These are phyloP conservation scores for Drusus annulatus DNA, from an alignment of 1,140 invertebrate genomes.

Conservation along the genomic window DNA sequence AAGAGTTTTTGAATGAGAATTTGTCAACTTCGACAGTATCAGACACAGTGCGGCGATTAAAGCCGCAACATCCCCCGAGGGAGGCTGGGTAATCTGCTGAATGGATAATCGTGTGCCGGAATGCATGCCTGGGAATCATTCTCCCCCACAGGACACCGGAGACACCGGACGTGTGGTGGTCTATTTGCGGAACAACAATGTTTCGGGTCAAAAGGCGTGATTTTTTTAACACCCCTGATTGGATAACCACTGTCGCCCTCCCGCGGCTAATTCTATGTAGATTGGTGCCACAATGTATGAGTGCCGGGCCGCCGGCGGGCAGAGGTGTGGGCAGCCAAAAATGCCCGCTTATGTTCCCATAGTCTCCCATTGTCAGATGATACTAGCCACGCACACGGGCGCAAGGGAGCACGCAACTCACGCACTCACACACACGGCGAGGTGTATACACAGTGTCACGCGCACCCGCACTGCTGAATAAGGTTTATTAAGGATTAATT, in stretches of 20 bases:
- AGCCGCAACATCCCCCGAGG: too few species aligned
- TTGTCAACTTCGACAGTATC: too few species aligned
- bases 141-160: too few species aligned
- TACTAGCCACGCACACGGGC: neutral
- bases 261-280: slow-evolving; percentile 15
- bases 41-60: too few species aligned
- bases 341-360: slow-evolving; percentile 19
- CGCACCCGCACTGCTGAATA: neutral
- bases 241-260: neutral
- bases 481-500: slow-evolving; percentile 15
- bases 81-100: too few species aligned
- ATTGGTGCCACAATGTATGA: slow-evolving; percentile 19
- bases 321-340: slow-evolving; percentile 20
- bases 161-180: too few species aligned
- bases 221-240: slow-evolving; percentile 16
- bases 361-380: slow-evolving; percentile 14
- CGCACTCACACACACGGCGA: neutral
- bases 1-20: too few species aligned
- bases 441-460: too few species aligned
- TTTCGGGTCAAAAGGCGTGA: too few species aligned
- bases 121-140: too few species aligned
- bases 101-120: too few species aligned
- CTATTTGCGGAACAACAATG: too few species aligned
- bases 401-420: neutral
- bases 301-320: neutral